Percentiles rank a stretch among this genome's conserved stretches.
Evolutionary conservation across 37 sponge, comb jelly and placozoan species (phyloP).

Genomic region (Axinella damicornis): DNA sequence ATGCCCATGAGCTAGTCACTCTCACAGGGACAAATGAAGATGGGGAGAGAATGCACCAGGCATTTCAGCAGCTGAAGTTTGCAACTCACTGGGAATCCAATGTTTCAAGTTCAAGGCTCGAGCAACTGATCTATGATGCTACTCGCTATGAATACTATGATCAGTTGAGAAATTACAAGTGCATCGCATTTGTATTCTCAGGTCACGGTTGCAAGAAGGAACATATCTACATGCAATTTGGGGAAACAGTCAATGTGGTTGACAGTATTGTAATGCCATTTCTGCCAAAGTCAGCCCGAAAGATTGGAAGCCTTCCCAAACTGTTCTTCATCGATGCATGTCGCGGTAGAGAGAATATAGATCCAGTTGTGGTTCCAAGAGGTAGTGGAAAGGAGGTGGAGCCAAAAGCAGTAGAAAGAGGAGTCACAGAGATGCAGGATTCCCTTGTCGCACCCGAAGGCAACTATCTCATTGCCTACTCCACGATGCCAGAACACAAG

Average conservation of each 20-base stretch:
- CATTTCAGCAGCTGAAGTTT: background rate
- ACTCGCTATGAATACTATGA: background rate
- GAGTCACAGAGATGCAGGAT: background rate
- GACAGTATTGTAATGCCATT: slow-evolving; percentile 5
- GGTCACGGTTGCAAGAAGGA: slow-evolving; percentile 38
- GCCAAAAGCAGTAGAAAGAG: background rate
- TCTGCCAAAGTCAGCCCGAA: background rate
- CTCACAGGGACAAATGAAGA: slow-evolving; percentile 10
- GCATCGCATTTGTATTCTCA: slow-evolving; percentile 40
- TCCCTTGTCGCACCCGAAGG: slow-evolving; percentile 14
- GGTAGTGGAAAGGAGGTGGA: background rate
- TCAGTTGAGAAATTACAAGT: slow-evolving; percentile 6
- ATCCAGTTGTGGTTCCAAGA: slow-evolving; percentile 13
- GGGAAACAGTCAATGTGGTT: background rate
- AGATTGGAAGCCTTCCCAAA: slow-evolving; percentile 18
- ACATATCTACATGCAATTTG: slow-evolving; percentile 28
- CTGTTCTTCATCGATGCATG: slow-evolving; percentile 71
- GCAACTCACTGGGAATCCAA: background rate
- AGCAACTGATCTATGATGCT: background rate
- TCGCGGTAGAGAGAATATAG: slow-evolving; percentile 8
- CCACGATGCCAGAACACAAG: slow-evolving; percentile 37
- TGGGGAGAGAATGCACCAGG: background rate
- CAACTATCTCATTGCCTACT: slow-evolving; percentile 43
- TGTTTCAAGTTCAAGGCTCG: background rate
- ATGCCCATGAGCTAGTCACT: background rate